A percentile compares a stretch with the other conserved stretches of the same genome.
phyloP scores from a whole-genome alignment of 2,888 invertebrate genomes.

The Ephialtes manifestator region DNA sequence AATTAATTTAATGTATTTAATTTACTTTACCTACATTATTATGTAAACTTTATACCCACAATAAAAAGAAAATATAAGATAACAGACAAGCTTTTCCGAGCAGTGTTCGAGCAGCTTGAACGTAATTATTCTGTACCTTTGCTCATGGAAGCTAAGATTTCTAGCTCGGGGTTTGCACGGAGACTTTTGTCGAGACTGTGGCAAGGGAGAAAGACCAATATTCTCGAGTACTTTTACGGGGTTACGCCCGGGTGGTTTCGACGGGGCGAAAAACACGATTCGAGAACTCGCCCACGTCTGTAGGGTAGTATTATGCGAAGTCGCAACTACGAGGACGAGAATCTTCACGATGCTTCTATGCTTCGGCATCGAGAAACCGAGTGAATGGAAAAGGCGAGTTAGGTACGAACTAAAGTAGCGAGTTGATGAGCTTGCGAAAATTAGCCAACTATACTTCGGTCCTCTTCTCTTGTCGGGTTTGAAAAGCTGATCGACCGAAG shows the following conservation, averaged over 20 bases:
- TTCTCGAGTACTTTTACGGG: constrained; percentile 69
- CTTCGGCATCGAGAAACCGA: constrained; percentile 53
- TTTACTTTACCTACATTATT: neutral
- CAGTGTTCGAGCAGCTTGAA: neutral
- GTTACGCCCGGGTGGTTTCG: constrained; percentile 66
- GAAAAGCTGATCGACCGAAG: constrained; percentile 72
- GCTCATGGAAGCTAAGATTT: constrained; percentile 34
- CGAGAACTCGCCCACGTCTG: constrained; percentile 51
- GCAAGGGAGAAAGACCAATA: constrained; percentile 65
- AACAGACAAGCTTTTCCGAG: constrained; percentile 11
- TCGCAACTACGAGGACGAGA: constrained; percentile 46
- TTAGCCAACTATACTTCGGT: constrained; percentile 53
- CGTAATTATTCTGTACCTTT: constrained; percentile 42
- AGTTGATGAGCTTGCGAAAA: constrained; percentile 71
- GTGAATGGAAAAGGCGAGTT: constrained; percentile 27
- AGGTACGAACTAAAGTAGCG: constrained; percentile 28
- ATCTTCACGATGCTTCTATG: constrained; percentile 43
- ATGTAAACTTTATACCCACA: neutral
- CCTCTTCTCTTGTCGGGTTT: constrained; percentile 59
- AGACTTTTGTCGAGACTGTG: constrained; percentile 29
- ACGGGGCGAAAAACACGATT: constrained; percentile 51
- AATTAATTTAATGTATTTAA: too few species aligned
- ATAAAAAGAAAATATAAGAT: constrained; percentile 28
- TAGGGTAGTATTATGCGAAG: constrained; percentile 52
- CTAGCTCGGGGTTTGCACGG: constrained; percentile 44